Conservation (phyloP, 2,797 vertebrate genomes). For the Ctenochaetus hawaiiensis region DNA sequence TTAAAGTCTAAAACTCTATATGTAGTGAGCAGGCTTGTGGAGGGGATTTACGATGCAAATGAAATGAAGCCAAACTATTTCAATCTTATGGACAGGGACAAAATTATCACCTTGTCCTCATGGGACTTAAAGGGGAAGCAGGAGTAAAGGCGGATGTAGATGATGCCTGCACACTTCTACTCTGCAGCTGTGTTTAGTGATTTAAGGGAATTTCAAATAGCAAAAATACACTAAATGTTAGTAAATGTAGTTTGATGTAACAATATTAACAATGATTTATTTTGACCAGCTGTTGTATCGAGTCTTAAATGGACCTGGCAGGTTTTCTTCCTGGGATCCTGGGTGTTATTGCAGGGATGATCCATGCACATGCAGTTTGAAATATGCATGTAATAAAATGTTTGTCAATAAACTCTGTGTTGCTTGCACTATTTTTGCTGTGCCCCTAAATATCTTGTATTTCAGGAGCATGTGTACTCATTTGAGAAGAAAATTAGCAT, state of each 20-base stretch:
- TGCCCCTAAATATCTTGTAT: no score
- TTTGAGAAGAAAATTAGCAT: no score
- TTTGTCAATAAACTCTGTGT: no score
- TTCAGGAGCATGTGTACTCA: no score
- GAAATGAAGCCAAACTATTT: conserved; percentile 25
- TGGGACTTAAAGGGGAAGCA: conserved; percentile 15
- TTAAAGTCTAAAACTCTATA: conserved; percentile 37
- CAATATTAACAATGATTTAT: conserved; percentile 17
- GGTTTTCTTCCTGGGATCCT: no score
- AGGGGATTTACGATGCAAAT: conserved; percentile 33
- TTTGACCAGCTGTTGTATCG: background rate
- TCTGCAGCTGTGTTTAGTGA: background rate
- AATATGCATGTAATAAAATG: no score
- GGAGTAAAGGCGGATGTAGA: background rate
- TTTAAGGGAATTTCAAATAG: background rate
- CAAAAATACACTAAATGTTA: background rate
- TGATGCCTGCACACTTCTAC: background rate
- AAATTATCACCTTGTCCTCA: conserved; percentile 7
- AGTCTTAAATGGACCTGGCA: no score
- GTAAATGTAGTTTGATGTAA: background rate
- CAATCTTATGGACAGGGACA: conserved; percentile 12
- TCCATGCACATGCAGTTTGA: no score
- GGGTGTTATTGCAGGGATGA: no score
- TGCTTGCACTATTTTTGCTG: no score
- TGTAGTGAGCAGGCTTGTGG: conserved; percentile 25